These are phyloP conservation scores for Galerucella nymphaeae DNA, from an alignment of 2,888 invertebrate genomes.

Conservation along the genomic window DNA sequence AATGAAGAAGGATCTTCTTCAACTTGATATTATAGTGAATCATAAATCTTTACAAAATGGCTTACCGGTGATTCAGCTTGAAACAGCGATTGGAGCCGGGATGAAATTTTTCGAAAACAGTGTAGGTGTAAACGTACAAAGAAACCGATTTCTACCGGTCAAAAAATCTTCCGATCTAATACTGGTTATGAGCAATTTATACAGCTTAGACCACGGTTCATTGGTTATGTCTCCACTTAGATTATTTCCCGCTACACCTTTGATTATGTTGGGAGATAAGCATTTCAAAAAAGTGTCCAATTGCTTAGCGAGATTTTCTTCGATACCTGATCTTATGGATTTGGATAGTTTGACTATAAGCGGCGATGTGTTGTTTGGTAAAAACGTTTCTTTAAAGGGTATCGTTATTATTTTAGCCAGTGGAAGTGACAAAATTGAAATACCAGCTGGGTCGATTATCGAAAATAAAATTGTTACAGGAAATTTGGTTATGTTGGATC, in stretches of 20 bases:
- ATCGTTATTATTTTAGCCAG: conserved; percentile 99
- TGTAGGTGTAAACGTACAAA: conserved; percentile 94
- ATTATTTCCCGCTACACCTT: conserved; percentile 96
- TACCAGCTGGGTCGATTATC: conserved; percentile 93
- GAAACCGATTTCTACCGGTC: conserved; percentile 96
- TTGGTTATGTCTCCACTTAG: conserved; percentile 93
- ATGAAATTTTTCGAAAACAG: conserved; percentile 98
- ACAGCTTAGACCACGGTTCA: conserved; percentile 89
- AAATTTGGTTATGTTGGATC: conserved; percentile 96
- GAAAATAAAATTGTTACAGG: conserved; percentile 99
- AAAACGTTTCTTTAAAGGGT: conserved; percentile 93
- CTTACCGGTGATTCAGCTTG: conserved; percentile 93
- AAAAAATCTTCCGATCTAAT: conserved; percentile 98
- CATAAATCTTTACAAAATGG: conserved; percentile 93
- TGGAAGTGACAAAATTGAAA: conserved; percentile 98
- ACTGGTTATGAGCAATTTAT: conserved; percentile 97
- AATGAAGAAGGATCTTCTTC: conserved; percentile 81
- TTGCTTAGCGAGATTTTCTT: conserved; percentile 88
- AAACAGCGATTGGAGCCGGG: conserved; percentile 99
- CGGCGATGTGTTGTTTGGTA: conserved; percentile 98
- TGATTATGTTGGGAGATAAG: conserved; percentile 95
- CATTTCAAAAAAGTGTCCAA: conserved; percentile 97
- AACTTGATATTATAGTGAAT: conserved; percentile 98
- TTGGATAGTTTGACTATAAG: conserved; percentile 98
- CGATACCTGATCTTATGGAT: conserved; percentile 96